Evolutionary conservation across 2,113 vertebrate species (phyloP), one percentile per base, ranked within the genome.

Genomic region (Stigmatopora argus): DNA sequence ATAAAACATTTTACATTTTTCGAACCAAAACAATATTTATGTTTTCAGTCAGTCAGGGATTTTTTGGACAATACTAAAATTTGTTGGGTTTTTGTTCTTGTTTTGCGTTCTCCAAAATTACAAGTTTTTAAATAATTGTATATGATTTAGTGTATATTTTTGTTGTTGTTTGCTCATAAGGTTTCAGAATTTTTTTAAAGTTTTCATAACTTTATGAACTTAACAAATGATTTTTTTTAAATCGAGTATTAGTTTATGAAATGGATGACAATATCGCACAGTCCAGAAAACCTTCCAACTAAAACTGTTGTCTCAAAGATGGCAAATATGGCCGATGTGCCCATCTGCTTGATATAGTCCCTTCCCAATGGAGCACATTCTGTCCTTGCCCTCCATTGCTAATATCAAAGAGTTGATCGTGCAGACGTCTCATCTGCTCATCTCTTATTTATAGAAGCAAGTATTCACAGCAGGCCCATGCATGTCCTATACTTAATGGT

Each of bases 391-490:
- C 38, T 15, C n/a, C 58, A 19, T 11, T 60, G 18, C n/a, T 34
- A 61, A 44, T 21, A 13, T 21, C 58, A 44, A 19, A 19, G 38
- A 23, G 18, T 45, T 45, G 41, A 61, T 45, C 53, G 14, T 55
- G 12, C 23, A 5, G 57, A n/a, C 10, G 38, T 61, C 59, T 61
- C 59, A 61, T 61, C 59, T 23, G 41, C 59, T 61, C 59, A 61
- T 45, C 55, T 48, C 26, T 48, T 51, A 17, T 56, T 31, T 10
- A 46, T 47, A 56, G 66, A 10, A 49, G 62, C 21, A 62, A 41
- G 7, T 64, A 65, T 59, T 60, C 45, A 34, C n/a, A 62, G 26
- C 44, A 44, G 5, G 8, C 19, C 23, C 12, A n/a, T 55, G 17
- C 34, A 9, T 18, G 57, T 41, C 5, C 38, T 31, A 34, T 45